Base-by-base conservation (phyloP, 2,113 vertebrate species). In the Beaufortia kweichowensis region DNA sequence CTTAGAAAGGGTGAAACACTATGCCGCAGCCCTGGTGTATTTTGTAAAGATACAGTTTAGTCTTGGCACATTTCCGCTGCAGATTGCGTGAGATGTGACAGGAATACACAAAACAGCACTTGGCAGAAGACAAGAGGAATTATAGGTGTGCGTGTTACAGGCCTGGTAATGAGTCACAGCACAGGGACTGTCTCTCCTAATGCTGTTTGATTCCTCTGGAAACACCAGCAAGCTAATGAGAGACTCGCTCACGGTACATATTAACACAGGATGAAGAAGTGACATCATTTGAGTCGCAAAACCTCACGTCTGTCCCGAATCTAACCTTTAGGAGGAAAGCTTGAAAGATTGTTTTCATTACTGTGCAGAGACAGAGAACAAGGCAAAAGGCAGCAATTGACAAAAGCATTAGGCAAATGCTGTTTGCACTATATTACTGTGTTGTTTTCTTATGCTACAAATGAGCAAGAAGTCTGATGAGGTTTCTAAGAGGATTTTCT, bases 161-260 rank as follows among this genome's bases (percentile, higher is more conserved):
- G 80, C 86, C 85, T 84, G 86, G 82, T 88, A 90, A 89, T 88
- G 83, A 81, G 86, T 86, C 82, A 79, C 80, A 88, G 80, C 83
- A 80, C 79, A 79, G 85, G 82, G 84, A 82, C 83, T 82, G 83
- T 82, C 79, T 69, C 24, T 66, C 7, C 41, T 62, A 69, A 78
- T 79, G 80, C 74, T 35, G 59, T 82, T 86, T 87, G 79, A 87
- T 90, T 88, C 86, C 85, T 35, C 62, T 35, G 11, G 56, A 83
- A 78, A 83, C 83, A 89, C 88, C 87, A 86, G 85, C 83, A 84
- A 77, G 70, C 86, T 89, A 90, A 90, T 90, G 87, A 88, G 85
- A 86, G 82, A 85, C 84, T 79, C 78, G 82, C 55, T 56, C 24
- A 85, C 86, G 82, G 84, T 79, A 79, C 66, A 82, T 61, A 82